Evolutionary conservation across 2,113 vertebrate genomes (phyloP).

Genomic region (Serilophus lunatus): DNA sequence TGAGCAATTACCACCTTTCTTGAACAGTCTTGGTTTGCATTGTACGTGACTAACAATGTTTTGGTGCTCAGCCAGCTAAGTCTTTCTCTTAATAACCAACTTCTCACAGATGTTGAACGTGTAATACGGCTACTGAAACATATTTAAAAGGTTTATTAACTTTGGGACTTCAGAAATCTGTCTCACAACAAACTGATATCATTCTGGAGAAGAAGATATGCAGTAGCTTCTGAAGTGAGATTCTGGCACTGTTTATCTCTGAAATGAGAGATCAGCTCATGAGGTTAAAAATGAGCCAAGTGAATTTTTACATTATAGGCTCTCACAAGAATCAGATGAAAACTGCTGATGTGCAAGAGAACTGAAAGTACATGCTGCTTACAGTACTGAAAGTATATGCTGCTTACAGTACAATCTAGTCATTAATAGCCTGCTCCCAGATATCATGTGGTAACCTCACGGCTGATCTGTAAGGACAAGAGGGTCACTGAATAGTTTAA

Average conservation of each 20-base stretch:
- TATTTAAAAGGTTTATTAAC: neutral
- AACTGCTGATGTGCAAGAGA: neutral
- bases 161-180: neutral
- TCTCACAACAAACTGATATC: neutral
- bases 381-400: neutral
- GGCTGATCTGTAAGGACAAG: neutral
- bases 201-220: neutral
- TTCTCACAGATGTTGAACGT: neutral
- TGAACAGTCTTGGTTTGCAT: neutral
- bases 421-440: neutral
- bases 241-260: neutral
- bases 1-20: neutral
- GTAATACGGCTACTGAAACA: neutral
- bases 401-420: neutral
- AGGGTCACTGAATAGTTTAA: neutral
- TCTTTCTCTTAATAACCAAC: neutral
- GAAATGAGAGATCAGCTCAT: neutral
- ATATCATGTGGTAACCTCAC: neutral
- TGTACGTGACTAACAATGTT: neutral
- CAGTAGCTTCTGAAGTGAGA: neutral
- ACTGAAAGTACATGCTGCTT: neutral
- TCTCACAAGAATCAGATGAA: slow-evolving; percentile 13
- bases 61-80: neutral
- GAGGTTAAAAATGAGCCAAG: slow-evolving; percentile 9
- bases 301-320: slow-evolving; percentile 22